Evolutionary conservation across 2,888 invertebrate species (phyloP).

Genomic region (Cremastobaeus sp.): DNA sequence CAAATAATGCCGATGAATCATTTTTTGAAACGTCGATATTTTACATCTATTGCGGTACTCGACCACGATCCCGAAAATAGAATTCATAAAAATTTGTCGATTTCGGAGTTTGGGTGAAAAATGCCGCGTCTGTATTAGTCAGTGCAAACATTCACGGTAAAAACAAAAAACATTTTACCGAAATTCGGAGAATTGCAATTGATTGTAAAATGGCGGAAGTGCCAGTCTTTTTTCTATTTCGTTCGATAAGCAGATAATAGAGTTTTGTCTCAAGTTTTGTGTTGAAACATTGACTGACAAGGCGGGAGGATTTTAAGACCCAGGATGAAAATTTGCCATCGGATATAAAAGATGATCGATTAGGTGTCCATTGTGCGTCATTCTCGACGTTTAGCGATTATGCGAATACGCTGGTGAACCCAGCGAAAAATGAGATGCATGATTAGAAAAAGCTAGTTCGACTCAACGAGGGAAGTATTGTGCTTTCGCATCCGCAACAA

Average conservation of each 20-base stretch:
- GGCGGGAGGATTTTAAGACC: constrained; percentile 3
- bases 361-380: constrained; percentile 88
- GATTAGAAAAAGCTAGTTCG: constrained; percentile 21
- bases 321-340: constrained; percentile 13
- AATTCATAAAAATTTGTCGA: not conserved
- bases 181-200: too few relatives aligned
- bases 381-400: constrained; percentile 86
- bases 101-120: too few relatives aligned
- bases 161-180: too few relatives aligned
- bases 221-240: too few relatives aligned
- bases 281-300: too few relatives aligned
- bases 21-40: constrained; percentile 15
- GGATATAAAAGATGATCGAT: constrained; percentile 82
- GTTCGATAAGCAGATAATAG: too few relatives aligned
- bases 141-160: too few relatives aligned
- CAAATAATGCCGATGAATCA: constrained; percentile 15
- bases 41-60: not conserved
- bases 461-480: constrained; percentile 16
- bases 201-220: too few relatives aligned
- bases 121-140: too few relatives aligned
- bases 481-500: constrained; percentile 67
- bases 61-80: constrained; percentile 8
- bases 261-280: too few relatives aligned
- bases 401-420: constrained; percentile 80
- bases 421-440: constrained; percentile 65